Percentiles rank a stretch among this genome's conserved stretches.
Evolutionary conservation across 2,113 vertebrate genomes (phyloP).

Genomic region (Daboia siamensis): DNA sequence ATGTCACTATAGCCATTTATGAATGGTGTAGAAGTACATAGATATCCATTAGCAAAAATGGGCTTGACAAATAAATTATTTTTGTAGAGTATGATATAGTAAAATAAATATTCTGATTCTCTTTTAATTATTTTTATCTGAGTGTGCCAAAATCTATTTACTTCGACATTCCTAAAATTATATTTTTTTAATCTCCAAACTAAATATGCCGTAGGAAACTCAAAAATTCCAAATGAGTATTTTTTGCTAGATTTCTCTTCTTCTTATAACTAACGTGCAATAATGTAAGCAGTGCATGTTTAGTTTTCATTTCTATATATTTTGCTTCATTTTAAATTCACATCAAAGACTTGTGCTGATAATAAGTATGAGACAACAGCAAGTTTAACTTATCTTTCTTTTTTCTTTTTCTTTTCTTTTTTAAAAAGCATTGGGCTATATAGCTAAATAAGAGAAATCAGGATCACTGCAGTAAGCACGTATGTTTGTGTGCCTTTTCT

Average conservation of each 20-base stretch:
- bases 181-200: conserved; percentile 29
- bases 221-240: background rate
- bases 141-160: background rate
- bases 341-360: conserved; percentile 20
- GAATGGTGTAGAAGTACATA: background rate
- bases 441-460: background rate
- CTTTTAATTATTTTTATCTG: conserved; percentile 15
- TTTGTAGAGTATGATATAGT: conserved; percentile 37
- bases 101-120: conserved; percentile 54
- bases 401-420: conserved; percentile 6
- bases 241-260: conserved; percentile 17
- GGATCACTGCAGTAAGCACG: background rate
- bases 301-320: conserved; percentile 28
- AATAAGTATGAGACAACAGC: conserved; percentile 12
- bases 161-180: conserved; percentile 26
- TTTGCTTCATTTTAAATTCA: conserved; percentile 44
- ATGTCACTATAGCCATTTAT: background rate
- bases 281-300: conserved; percentile 14
- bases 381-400: conserved; percentile 37
- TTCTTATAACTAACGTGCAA: background rate
- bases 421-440: background rate
- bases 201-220: conserved; percentile 21
- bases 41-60: background rate
- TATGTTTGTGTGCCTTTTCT: conserved; percentile 5
- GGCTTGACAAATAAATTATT: conserved; percentile 29